Evolutionary conservation across 2,888 invertebrate genomes (phyloP).

Genomic region (Drosophila siamana): DNA sequence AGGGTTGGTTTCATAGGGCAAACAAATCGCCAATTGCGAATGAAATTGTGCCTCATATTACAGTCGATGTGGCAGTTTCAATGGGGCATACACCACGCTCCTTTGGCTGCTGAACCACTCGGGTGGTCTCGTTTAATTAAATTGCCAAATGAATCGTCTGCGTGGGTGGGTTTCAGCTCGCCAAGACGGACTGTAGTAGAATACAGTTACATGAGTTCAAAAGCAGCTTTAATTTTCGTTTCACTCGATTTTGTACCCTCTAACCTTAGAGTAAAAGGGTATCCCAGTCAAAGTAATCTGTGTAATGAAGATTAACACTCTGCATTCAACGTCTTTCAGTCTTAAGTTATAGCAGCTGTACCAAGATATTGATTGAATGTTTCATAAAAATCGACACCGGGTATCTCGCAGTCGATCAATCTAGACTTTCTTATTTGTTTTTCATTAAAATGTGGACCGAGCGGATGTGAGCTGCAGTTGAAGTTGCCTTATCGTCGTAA

Average conservation of each 20-base stretch:
- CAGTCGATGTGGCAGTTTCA: conserved; percentile 21
- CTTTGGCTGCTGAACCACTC: conserved; percentile 18
- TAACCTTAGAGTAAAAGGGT: neutral
- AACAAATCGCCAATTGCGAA: conserved; percentile 15
- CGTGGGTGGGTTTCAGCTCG: conserved; percentile 45
- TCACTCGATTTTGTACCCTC: neutral
- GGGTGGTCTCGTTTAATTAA: conserved; percentile 75
- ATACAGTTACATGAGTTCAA: conserved; percentile 1
- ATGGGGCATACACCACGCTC: conserved; percentile 11
- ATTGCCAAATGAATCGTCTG: conserved; percentile 59
- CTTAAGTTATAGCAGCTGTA: neutral
- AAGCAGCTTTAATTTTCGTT: conserved; percentile 7
- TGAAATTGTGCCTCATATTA: conserved; percentile 41
- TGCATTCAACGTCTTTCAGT: no score
- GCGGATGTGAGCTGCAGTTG: conserved; percentile 38
- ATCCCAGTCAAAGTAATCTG: no score
- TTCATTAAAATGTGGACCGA: conserved; percentile 29
- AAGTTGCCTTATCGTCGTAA: conserved; percentile 38
- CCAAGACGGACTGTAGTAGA: neutral
- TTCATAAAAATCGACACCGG: neutral
- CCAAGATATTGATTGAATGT: no score
- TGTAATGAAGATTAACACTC: no score
- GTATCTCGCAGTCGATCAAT: neutral
- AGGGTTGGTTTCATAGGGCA: conserved; percentile 1
- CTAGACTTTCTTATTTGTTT: neutral